phyloP scores from a whole-genome alignment of 2,888 invertebrate genomes.

The Stenolophus ochropezus region DNA sequence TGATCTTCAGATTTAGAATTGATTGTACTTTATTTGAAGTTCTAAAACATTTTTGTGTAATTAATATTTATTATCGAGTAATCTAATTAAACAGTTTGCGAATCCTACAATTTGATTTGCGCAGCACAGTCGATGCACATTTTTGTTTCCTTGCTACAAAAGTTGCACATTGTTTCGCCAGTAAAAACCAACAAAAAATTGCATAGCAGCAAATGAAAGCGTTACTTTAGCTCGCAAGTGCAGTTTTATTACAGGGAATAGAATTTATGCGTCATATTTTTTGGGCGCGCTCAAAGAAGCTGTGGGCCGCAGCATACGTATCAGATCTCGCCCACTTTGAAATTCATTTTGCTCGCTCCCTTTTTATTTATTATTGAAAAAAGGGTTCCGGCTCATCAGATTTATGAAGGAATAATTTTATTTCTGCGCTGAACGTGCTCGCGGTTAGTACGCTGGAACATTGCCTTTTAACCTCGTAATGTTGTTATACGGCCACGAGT shows the following conservation, averaged over 20 bases:
- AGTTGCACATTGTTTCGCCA: slow-evolving; percentile 48
- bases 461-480: slow-evolving; percentile 58
- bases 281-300: slow-evolving; percentile 53
- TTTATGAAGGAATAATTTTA: slow-evolving; percentile 66
- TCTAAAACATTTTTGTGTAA: not conserved
- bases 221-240: slow-evolving; percentile 43
- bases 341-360: slow-evolving; percentile 61
- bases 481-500: slow-evolving; percentile 56
- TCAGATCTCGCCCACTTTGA: slow-evolving; percentile 44
- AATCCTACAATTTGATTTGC: slow-evolving; percentile 28
- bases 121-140: too few species aligned
- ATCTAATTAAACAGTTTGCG: slow-evolving; percentile 28
- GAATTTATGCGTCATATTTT: slow-evolving; percentile 59
- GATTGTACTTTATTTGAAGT: too few species aligned
- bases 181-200: slow-evolving; percentile 34
- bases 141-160: slow-evolving; percentile 26
- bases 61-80: slow-evolving; percentile 23
- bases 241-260: slow-evolving; percentile 58
- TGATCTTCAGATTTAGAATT: too few species aligned
- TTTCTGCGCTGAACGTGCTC: slow-evolving; percentile 60
- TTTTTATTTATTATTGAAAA: slow-evolving; percentile 65
- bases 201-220: slow-evolving; percentile 50
- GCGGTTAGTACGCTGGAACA: slow-evolving; percentile 45
- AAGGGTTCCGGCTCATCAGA: slow-evolving; percentile 65
- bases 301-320: not conserved